Conservation (phyloP, 1,140 invertebrate genomes). For the Platyura marginata region DNA sequence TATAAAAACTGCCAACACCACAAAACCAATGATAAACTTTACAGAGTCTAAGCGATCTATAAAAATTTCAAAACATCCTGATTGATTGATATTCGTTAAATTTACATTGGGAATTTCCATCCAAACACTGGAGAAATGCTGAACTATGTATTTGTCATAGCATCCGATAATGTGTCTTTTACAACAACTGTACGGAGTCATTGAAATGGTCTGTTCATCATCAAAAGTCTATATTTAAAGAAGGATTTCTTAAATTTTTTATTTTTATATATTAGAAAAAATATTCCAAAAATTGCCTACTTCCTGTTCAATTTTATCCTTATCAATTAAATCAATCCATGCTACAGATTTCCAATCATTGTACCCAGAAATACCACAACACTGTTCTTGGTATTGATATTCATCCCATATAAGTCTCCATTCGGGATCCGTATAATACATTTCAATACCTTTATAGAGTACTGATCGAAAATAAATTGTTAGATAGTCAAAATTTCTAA, state of each 20-base stretch:
- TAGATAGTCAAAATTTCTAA: constrained; percentile 8
- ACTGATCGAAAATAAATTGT: constrained; percentile 11
- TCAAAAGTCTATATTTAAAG: neutral
- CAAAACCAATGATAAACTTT: neutral
- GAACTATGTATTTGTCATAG: neutral
- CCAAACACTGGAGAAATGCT: no score
- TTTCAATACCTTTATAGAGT: constrained; percentile 14
- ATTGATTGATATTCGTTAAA: neutral
- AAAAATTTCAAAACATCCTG: neutral
- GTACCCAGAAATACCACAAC: constrained; percentile 17
- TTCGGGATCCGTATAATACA: constrained; percentile 17
- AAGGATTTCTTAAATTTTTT: no score
- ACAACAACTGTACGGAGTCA: constrained; percentile 1
- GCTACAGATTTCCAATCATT: constrained; percentile 19
- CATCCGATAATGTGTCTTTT: neutral
- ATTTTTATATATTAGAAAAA: no score
- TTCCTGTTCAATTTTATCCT: no score
- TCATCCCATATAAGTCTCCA: constrained; percentile 21
- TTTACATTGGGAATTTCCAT: neutral
- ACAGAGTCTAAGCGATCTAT: neutral
- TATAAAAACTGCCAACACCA: neutral
- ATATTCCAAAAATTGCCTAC: no score
- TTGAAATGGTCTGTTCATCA: neutral
- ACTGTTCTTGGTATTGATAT: constrained; percentile 14
- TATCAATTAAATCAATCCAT: constrained; percentile 14